Conservation (phyloP, 2,888 invertebrate genomes). For the Drosophila silvestris region DNA sequence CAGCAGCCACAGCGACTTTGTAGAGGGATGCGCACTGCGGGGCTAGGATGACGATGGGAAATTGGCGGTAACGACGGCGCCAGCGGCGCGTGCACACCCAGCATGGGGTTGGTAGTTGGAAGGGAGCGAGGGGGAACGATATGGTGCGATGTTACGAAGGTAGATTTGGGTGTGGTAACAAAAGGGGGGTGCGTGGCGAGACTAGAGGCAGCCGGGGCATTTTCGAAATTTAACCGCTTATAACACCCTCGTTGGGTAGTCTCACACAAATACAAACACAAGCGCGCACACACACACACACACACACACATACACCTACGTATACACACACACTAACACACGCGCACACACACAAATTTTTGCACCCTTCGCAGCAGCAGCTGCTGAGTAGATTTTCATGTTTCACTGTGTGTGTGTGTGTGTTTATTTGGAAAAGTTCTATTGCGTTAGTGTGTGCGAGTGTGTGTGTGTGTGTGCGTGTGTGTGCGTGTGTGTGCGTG, state of each 20-base stretch:
- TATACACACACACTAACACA: constrained; percentile 6
- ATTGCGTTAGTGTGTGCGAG: constrained; percentile 14
- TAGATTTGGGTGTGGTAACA: constrained; percentile 14
- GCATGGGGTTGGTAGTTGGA: neutral
- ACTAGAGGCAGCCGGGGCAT: constrained; percentile 35
- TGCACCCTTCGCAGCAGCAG: constrained; percentile 43
- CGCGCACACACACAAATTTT: constrained; percentile 31
- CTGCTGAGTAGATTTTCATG: constrained; percentile 77
- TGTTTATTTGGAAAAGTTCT: constrained; percentile 24
- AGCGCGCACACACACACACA: constrained; percentile 17
- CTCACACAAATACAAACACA: constrained; percentile 28
- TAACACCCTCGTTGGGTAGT: constrained; percentile 64
- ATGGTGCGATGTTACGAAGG: constrained; percentile 25
- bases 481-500: neutral
- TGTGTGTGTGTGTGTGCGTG: constrained; percentile 31
- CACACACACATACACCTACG: neutral
- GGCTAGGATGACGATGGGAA: constrained; percentile 40
- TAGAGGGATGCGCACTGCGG: neutral
- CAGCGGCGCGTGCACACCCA: constrained; percentile 45
- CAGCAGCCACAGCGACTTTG: neutral
- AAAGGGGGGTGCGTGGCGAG: constrained; percentile 4
- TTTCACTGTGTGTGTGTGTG: constrained; percentile 38
- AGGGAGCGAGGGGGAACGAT: neutral
- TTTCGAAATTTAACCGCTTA: constrained; percentile 76
- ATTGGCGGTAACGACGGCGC: constrained; percentile 58